Conservation (phyloP, 2,113 vertebrate species). For the Corythaixoides concolor region DNA sequence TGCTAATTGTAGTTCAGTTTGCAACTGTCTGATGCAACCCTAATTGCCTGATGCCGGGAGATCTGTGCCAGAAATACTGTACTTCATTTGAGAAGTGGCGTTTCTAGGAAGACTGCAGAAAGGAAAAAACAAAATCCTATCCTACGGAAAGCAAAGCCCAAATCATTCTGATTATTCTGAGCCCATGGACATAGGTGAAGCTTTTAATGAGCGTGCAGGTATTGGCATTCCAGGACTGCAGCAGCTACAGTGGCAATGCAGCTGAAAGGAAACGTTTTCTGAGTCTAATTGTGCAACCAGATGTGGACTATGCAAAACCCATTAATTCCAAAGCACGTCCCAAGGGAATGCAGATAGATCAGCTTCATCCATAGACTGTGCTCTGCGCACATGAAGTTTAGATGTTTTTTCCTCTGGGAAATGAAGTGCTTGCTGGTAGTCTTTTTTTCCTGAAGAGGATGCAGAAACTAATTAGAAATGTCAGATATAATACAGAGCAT, state of each 20-base stretch:
- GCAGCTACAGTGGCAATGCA: background rate
- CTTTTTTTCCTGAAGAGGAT: constrained; percentile 38
- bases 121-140: background rate
- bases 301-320: constrained; percentile 50
- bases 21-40: constrained; percentile 9
- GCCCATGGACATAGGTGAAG: background rate
- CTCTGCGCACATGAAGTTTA: background rate
- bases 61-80: background rate
- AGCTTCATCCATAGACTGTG: background rate
- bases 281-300: constrained; percentile 56
- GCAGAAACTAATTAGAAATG: constrained; percentile 65
- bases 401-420: constrained; percentile 48
- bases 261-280: constrained; percentile 45
- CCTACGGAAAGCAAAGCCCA: background rate
- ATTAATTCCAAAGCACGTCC: constrained; percentile 44
- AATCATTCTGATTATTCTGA: background rate
- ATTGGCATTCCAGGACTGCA: background rate
- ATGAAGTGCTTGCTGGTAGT: constrained; percentile 23
- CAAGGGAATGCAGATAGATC: constrained; percentile 21
- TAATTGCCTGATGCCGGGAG: constrained; percentile 22
- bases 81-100: background rate
- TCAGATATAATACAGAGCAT: constrained; percentile 40
- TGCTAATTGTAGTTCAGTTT: constrained; percentile 13
- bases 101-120: constrained; percentile 12
- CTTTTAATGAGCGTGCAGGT: background rate